Evolutionary conservation across 2,888 invertebrate species (phyloP).

Genomic region (Apotomis turbidana): DNA sequence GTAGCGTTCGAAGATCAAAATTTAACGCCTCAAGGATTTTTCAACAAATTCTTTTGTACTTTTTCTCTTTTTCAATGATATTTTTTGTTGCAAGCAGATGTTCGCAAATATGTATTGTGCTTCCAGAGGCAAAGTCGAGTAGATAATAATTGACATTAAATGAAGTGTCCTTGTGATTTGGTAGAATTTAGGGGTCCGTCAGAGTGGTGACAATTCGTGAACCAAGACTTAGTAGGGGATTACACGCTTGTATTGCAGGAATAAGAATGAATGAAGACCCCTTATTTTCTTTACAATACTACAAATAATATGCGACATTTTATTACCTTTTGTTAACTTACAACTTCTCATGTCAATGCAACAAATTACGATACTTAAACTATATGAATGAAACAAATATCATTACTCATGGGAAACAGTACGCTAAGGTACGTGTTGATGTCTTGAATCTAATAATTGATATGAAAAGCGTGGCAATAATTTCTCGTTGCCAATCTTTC

Average conservation of each 20-base stretch:
- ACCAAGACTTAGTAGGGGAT: background rate
- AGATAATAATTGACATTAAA: constrained; percentile 74
- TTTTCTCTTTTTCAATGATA: constrained; percentile 16
- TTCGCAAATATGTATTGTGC: constrained; percentile 64
- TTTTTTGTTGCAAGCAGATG: constrained; percentile 58
- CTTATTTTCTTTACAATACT: background rate
- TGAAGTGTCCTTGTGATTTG: constrained; percentile 63
- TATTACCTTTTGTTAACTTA: background rate
- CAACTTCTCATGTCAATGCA: background rate
- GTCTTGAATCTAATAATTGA: no score
- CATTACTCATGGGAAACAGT: no score
- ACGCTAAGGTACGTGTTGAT: no score
- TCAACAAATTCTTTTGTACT: constrained; percentile 55
- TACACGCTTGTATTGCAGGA: background rate
- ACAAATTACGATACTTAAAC: background rate
- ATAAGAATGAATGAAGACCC: background rate
- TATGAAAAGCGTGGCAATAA: no score
- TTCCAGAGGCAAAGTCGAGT: constrained; percentile 64
- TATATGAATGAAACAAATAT: background rate
- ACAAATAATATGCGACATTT: constrained; percentile 8
- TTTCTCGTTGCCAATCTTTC: no score
- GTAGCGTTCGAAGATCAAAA: constrained; percentile 59
- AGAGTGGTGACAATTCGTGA: background rate
- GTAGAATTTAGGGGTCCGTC: constrained; percentile 39
- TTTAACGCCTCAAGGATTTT: constrained; percentile 68